Percentiles rank a stretch among this genome's conserved stretches.
phyloP scores from a whole-genome alignment of 1,140 invertebrate genomes.

The Philotrypesis tridentata region DNA sequence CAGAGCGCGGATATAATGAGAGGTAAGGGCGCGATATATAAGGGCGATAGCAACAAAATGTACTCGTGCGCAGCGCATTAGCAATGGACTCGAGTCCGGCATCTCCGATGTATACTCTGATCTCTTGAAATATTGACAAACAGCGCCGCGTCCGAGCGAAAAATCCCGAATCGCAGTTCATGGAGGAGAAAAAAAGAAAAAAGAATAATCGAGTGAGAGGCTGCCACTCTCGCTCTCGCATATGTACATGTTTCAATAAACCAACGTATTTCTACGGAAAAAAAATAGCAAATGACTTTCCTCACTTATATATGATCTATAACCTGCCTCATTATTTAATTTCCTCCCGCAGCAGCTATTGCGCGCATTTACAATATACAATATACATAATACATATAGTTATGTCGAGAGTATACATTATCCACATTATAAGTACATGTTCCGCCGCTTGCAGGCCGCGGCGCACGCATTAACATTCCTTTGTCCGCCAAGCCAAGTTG shows the following conservation, averaged over 20 bases:
- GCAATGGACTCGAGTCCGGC: conserved; percentile 21
- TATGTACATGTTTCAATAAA: conserved; percentile 73
- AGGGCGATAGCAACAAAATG: no score
- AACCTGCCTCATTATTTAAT: no score
- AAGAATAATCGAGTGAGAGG: conserved; percentile 31
- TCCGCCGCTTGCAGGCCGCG: no score
- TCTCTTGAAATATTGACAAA: no score
- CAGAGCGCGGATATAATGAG: no score
- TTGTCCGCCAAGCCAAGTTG: neutral
- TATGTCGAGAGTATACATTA: no score
- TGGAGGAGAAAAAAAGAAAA: no score
- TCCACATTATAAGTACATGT: no score
- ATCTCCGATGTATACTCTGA: neutral
- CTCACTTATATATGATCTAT: conserved; percentile 16
- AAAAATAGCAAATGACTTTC: conserved; percentile 20
- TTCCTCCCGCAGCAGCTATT: no score
- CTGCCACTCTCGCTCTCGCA: conserved; percentile 42
- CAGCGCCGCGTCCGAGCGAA: no score
- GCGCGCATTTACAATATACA: neutral
- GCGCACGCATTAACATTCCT: conserved; percentile 1
- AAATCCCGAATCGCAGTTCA: no score
- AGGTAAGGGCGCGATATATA: no score
- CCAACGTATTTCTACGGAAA: conserved; percentile 71
- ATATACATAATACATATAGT: neutral
- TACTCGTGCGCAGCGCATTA: neutral